Base-by-base conservation (phyloP, 2,113 vertebrate genomes). In the Callionymus lyra region DNA sequence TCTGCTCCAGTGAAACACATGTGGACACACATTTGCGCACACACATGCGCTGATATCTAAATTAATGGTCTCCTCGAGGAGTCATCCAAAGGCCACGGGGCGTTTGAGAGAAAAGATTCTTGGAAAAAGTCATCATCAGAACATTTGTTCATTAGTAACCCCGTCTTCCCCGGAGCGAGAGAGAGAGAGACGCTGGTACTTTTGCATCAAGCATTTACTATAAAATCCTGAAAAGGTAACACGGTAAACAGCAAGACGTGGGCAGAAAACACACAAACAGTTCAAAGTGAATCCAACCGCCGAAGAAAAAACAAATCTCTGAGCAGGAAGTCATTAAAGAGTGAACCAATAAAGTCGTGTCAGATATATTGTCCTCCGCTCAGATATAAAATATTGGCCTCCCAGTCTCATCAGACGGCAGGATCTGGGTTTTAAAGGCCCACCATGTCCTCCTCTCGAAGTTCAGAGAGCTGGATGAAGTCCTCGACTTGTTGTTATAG, bases 51-150 rank as follows among this genome's bases (percentile, higher is more conserved):
- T 50, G 68, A 76, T 81, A 80, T 80, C 70, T 78, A 75, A 83
- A 81, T 81, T 66, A 81, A 83, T 80, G 72, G 76, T 67, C 72
- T 83, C 78, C 76, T 83, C 56, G 68, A 74, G 81, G 81, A 81
- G 81, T 83, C 81, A 83, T 81, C 81, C 81, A 83, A 81, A 75
- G 81, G 81, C 78, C 78, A 72, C 48, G 21, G 21, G 66, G 68
- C 68, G 49, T 80, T 81, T 78, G 74, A 72, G 66, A 83, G 68
- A 81, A 81, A 76, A 78, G 63, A 66, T 78, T 81, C 76, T 76
- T 68, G 78, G 81, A 81, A 83, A 83, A 81, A 62, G 62, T 79
- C 76, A 83, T 83, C 81, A 72, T 78, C 58, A 50, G 74, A 81
- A 77, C 76, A 75, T 74, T 69, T 40, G 54, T 70, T 80, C 76